These are phyloP conservation scores for Manis javanica DNA, from an alignment of 2,797 vertebrate species.

Conservation along the genomic window DNA sequence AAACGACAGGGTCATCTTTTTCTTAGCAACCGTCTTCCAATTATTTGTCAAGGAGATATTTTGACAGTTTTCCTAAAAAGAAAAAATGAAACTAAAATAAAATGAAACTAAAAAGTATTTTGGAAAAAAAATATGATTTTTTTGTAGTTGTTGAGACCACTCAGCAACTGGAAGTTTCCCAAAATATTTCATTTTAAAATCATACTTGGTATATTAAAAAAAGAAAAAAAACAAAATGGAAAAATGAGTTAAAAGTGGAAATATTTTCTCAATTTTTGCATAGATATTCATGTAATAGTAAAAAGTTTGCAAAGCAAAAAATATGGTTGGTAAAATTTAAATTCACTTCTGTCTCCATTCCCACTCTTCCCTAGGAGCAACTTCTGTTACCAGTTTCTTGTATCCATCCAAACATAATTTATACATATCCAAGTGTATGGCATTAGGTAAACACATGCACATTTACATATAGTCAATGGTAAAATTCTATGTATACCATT, in stretches of 20 bases:
- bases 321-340: not conserved
- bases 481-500: not conserved
- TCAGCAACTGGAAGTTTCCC: not conserved
- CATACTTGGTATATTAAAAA: not conserved
- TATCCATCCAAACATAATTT: not conserved
- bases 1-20: not conserved
- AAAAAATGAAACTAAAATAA: not conserved
- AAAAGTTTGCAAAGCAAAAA: not conserved
- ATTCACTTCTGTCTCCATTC: not conserved
- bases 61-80: not conserved
- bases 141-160: not conserved
- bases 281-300: not conserved
- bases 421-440: not conserved
- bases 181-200: constrained; percentile 11
- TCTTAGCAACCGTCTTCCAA: not conserved
- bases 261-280: not conserved
- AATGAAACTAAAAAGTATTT: not conserved
- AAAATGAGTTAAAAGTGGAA: not conserved
- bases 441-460: not conserved
- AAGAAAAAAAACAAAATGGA: not conserved
- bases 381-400: not conserved
- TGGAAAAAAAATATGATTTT: not conserved
- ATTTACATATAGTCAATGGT: not conserved
- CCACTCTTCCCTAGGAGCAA: not conserved
- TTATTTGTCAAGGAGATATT: too few relatives aligned